Conservation (phyloP, 2,888 invertebrate genomes). For the Drosophila phalerata region DNA sequence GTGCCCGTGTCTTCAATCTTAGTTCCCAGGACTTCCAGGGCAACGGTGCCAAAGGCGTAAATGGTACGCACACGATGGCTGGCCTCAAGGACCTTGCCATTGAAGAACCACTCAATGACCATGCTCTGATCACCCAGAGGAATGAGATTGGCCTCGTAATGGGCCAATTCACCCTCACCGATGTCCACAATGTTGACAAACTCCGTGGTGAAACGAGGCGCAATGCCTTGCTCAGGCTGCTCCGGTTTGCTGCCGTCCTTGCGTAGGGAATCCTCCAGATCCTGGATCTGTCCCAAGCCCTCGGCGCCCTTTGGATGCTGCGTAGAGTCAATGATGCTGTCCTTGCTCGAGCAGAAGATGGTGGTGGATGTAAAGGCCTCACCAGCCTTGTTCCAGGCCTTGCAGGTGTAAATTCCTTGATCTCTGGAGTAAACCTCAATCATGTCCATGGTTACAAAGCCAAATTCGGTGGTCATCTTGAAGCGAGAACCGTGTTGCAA, state of each 20-base stretch:
- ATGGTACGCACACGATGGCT: constrained; percentile 96
- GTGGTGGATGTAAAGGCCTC: constrained; percentile 97
- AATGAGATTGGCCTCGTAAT: constrained; percentile 98
- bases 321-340: constrained; percentile 93
- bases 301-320: constrained; percentile 98
- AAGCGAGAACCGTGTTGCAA: constrained; percentile 95
- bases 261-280: constrained; percentile 94
- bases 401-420: constrained; percentile 97
- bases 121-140: constrained; percentile 97
- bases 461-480: constrained; percentile 97
- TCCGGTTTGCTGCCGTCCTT: constrained; percentile 89
- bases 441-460: constrained; percentile 97
- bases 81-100: constrained; percentile 94
- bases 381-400: constrained; percentile 94
- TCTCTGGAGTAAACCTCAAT: constrained; percentile 96
- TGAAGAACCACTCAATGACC: constrained; percentile 98
- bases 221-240: constrained; percentile 92
- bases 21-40: constrained; percentile 97
- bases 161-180: constrained; percentile 97
- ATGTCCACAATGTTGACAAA: constrained; percentile 93
- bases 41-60: constrained; percentile 98
- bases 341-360: constrained; percentile 93
- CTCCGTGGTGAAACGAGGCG: constrained; percentile 95
- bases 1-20: constrained; percentile 96
- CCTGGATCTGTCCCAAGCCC: constrained; percentile 95